These are phyloP conservation scores for Atethmia centrago DNA, from an alignment of 2,888 invertebrate genomes.

Conservation along the genomic window DNA sequence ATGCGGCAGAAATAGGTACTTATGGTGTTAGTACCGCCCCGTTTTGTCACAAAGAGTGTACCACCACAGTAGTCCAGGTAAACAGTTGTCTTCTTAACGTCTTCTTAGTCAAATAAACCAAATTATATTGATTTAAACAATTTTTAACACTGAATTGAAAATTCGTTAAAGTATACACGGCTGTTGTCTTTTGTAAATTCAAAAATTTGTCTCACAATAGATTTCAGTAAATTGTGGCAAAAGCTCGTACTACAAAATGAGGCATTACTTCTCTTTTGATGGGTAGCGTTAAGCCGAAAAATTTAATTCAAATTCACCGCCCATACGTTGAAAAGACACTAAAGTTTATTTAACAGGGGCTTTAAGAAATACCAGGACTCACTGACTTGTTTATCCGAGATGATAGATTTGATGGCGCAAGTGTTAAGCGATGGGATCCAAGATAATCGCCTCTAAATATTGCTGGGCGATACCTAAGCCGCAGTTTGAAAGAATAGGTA, in stretches of 20 bases:
- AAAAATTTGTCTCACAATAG: slow-evolving; percentile 37
- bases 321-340: slow-evolving; percentile 70
- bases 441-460: slow-evolving; percentile 30
- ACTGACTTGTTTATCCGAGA: slow-evolving; percentile 77
- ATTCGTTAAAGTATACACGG: slow-evolving; percentile 19
- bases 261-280: slow-evolving; percentile 61
- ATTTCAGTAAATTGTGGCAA: slow-evolving; percentile 49
- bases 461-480: not conserved
- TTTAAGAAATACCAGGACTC: slow-evolving; percentile 70
- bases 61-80: no score
- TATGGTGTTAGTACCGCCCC: no score
- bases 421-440: slow-evolving; percentile 60
- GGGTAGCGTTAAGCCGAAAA: slow-evolving; percentile 71
- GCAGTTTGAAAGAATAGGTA: not conserved
- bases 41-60: no score
- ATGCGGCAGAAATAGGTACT: not conserved
- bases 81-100: not conserved
- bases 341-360: slow-evolving; percentile 78
- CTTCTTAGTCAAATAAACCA: not conserved
- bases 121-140: slow-evolving; percentile 5
- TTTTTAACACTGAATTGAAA: not conserved
- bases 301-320: slow-evolving; percentile 75
- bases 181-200: slow-evolving; percentile 3
- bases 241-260: slow-evolving; percentile 60
- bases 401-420: slow-evolving; percentile 70